Evolutionary conservation across 2,797 vertebrate genomes (phyloP).

Genomic region (Danio albolineatus): DNA sequence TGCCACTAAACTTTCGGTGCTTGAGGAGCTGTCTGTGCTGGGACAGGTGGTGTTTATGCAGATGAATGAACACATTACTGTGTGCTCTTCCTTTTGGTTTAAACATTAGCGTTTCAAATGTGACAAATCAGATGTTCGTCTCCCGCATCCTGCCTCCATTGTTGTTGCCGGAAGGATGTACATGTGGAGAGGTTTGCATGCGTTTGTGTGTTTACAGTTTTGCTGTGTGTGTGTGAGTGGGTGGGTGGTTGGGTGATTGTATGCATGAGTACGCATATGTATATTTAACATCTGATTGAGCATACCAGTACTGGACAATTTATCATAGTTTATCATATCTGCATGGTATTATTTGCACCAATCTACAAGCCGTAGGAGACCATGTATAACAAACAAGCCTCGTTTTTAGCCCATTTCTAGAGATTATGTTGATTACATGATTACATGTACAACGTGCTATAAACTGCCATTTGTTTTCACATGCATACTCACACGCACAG

Average conservation of each 20-base stretch:
- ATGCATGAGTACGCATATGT: constrained; percentile 23
- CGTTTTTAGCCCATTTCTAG: constrained; percentile 26
- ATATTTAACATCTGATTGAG: constrained; percentile 47
- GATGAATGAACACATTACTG: constrained; percentile 99
- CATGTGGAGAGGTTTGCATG: constrained; percentile 77
- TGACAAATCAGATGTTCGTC: constrained; percentile 99
- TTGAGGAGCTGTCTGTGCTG: constrained; percentile 91
- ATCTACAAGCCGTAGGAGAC: constrained; percentile 46
- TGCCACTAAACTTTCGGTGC: constrained; percentile 87
- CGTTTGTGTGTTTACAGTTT: constrained; percentile 46
- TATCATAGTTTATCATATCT: constrained; percentile 23
- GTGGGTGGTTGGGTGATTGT: not conserved
- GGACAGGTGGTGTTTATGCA: constrained; percentile 99
- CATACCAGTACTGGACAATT: constrained; percentile 25
- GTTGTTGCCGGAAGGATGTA: constrained; percentile 87
- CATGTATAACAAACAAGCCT: constrained; percentile 61
- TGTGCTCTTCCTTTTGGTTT: constrained; percentile 99
- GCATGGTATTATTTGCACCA: not conserved
- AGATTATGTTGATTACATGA: constrained; percentile 26
- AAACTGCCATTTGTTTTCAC: constrained; percentile 21
- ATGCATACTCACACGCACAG: constrained; percentile 36
- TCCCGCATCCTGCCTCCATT: constrained; percentile 85
- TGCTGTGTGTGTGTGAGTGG: constrained; percentile 3
- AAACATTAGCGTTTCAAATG: constrained; percentile 99
- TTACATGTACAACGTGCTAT: not conserved